These are phyloP conservation scores for Styela clava DNA, from an alignment of 23 tunicate species.

Conservation along the genomic window DNA sequence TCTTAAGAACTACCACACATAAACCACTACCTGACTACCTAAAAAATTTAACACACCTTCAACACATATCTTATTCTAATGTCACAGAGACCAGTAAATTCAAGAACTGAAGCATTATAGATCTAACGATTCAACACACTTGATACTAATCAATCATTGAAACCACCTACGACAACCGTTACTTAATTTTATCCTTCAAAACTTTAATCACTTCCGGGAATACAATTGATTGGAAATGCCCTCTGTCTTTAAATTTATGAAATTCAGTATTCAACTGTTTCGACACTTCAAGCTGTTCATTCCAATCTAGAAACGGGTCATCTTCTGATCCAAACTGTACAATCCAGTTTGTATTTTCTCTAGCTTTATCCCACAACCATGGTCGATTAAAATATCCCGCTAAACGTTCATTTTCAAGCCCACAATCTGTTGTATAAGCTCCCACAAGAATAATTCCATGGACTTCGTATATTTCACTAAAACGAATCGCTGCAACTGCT, in stretches of 20 bases:
- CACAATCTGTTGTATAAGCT: constrained; percentile 16
- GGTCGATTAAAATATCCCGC: constrained; percentile 17
- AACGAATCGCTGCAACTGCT: constrained; percentile 14
- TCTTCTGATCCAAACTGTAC: constrained; percentile 16
- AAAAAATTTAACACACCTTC: no score
- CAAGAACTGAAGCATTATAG: no score
- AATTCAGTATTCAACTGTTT: constrained; percentile 2
- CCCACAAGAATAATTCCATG: constrained; percentile 14
- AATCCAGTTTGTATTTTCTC: constrained; percentile 15
- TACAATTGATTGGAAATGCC: background rate
- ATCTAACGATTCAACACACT: no score
- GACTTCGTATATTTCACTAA: constrained; percentile 2
- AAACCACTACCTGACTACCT: no score
- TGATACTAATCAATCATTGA: no score
- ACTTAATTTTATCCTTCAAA: background rate
- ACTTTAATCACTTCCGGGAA: constrained; percentile 4
- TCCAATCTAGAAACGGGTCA: background rate
- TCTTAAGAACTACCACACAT: no score
- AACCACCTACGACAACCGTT: no score
- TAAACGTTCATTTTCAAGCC: background rate
- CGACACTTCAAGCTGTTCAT: constrained; percentile 7
- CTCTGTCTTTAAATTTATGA: background rate
- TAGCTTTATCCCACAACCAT: constrained; percentile 14
- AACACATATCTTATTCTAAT: no score
- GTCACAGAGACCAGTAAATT: no score